Percentiles rank a stretch among this genome's conserved stretches.
Evolutionary conservation across 2,113 vertebrate species (phyloP).

Genomic region (Alligator mississippiensis): DNA sequence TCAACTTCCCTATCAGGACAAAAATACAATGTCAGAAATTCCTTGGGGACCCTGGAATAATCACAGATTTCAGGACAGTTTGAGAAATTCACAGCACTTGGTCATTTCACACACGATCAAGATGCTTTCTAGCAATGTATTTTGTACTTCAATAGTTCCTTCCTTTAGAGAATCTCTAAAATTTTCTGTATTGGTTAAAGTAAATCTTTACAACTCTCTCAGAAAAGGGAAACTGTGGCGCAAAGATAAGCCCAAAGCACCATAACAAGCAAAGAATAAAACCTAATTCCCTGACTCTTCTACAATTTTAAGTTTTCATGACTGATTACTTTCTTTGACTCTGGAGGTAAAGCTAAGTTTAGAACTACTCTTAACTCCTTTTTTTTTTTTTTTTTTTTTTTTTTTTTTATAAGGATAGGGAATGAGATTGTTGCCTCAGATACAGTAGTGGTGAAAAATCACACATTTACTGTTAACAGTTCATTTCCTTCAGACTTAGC

Average conservation of each 20-base stretch:
- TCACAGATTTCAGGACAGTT: too few relatives aligned
- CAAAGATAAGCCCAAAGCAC: not conserved
- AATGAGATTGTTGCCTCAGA: not conserved
- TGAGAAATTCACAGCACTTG: too few relatives aligned
- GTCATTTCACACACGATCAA: not conserved
- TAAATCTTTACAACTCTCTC: not conserved
- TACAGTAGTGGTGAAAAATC: not conserved
- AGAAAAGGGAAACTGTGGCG: conserved; percentile 1
- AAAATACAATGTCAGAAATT: too few relatives aligned
- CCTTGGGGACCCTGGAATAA: too few relatives aligned
- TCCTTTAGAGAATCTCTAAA: not conserved
- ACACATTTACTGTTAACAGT: not conserved
- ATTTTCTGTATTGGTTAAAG: not conserved
- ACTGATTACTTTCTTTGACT: not conserved
- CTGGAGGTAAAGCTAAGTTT: not conserved
- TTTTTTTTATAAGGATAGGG: not conserved
- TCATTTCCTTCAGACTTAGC: not conserved
- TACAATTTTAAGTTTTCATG: not conserved
- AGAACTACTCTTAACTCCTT: not conserved
- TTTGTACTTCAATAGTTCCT: not conserved
- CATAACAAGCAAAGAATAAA: accelerated
- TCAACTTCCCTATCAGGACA: too few relatives aligned
- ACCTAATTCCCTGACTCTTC: not conserved
- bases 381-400: not conserved
- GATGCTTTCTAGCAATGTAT: not conserved